Evolutionary conservation across 2,888 invertebrate species (phyloP).

Genomic region (Chromoteleia sp.): DNA sequence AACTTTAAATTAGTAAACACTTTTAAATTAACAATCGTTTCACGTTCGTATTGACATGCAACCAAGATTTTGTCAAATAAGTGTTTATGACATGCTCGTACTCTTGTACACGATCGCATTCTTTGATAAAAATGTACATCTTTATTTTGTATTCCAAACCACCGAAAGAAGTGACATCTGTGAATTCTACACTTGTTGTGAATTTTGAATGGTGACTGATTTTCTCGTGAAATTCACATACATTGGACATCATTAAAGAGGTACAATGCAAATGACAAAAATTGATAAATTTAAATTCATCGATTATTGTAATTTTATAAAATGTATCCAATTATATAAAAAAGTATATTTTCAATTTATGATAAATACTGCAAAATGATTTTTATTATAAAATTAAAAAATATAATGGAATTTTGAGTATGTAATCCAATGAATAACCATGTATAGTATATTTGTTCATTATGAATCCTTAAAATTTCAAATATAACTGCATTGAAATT

Average conservation of each 20-base stretch:
- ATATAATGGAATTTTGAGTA: no score
- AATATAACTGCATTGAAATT: no score
- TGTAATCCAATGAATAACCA: no score
- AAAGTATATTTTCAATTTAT: no score
- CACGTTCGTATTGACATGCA: conserved; percentile 32
- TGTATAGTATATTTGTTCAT: no score
- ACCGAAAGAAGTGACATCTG: conserved; percentile 76
- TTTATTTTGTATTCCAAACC: conserved; percentile 75
- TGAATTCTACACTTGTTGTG: conserved; percentile 74
- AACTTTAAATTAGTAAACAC: no score
- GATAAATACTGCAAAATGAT: no score
- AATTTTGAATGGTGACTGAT: conserved; percentile 67
- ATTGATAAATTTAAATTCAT: not conserved
- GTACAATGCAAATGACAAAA: not conserved
- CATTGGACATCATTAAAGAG: not conserved
- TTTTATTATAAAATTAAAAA: no score
- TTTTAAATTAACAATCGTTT: conserved; percentile 10
- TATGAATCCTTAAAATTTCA: no score
- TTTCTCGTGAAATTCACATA: conserved; percentile 25
- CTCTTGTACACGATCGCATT: conserved; percentile 37
- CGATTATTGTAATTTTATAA: no score
- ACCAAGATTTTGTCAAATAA: conserved; percentile 30
- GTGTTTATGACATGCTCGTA: conserved; percentile 39
- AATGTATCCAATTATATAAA: no score
- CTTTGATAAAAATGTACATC: conserved; percentile 49